Percentiles rank a stretch among this genome's conserved stretches.
Conservation (phyloP, 2,113 vertebrate genomes). For the Esox niger region DNA sequence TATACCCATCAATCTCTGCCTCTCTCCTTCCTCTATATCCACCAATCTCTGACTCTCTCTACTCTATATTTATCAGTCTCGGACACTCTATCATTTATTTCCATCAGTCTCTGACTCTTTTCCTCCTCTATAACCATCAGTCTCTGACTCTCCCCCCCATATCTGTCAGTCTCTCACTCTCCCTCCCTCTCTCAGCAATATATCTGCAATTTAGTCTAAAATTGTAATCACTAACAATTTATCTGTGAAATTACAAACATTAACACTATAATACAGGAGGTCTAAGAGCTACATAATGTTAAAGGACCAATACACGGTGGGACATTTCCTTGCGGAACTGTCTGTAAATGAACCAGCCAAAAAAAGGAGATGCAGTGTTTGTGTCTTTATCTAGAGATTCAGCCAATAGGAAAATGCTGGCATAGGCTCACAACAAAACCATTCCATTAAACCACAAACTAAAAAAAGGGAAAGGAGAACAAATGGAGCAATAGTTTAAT, state of each 20-base stretch:
- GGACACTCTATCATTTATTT: too few relatives aligned
- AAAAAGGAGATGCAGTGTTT: too few relatives aligned
- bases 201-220: background rate
- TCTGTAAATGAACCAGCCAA: too few relatives aligned
- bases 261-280: conserved; percentile 18
- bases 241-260: background rate
- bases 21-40: background rate
- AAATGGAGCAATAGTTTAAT: too few relatives aligned
- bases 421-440: too few relatives aligned
- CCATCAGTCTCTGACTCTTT: background rate
- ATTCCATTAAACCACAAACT: too few relatives aligned
- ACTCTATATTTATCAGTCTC: background rate
- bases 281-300: background rate
- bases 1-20: conserved; percentile 5
- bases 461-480: too few relatives aligned
- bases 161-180: background rate
- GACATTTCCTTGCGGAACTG: too few relatives aligned
- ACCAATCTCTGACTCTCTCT: background rate
- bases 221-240: background rate
- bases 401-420: too few relatives aligned
- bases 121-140: background rate
- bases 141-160: background rate
- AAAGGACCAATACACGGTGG: too few relatives aligned
- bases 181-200: background rate
- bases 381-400: too few relatives aligned